phyloP scores from a whole-genome alignment of 2,797 vertebrate genomes.

The Coluber constrictor region DNA sequence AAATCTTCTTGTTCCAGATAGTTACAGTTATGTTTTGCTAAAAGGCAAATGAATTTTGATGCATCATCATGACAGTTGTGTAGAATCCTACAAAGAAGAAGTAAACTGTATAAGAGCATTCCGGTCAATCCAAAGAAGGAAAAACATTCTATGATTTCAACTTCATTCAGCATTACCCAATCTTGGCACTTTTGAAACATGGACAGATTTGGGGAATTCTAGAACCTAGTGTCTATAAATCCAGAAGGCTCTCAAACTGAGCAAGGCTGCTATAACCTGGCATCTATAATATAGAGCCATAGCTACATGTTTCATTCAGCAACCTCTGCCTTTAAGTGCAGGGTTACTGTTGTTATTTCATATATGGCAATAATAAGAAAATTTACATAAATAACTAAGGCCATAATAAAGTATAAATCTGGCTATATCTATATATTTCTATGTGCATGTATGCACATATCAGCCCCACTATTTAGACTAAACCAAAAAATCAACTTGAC shows the following conservation, averaged over 20 bases:
- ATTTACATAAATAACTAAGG: background rate
- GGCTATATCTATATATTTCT: background rate
- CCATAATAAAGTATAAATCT: background rate
- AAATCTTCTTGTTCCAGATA: slow-evolving; percentile 95
- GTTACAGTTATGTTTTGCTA: slow-evolving; percentile 86
- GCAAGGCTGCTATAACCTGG: background rate
- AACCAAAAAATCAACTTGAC: background rate
- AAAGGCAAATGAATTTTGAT: slow-evolving; percentile 87
- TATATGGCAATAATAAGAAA: background rate
- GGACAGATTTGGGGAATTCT: background rate
- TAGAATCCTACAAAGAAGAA: slow-evolving; percentile 75
- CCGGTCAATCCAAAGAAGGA: background rate
- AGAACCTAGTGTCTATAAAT: background rate
- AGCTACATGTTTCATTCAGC: background rate
- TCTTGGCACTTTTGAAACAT: background rate
- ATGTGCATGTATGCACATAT: background rate
- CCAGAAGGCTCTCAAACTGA: background rate
- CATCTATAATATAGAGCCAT: background rate
- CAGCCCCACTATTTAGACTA: background rate
- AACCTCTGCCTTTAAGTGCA: background rate
- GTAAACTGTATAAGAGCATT: slow-evolving; percentile 22
- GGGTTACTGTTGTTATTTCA: background rate
- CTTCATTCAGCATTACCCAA: background rate
- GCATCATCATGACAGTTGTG: slow-evolving; percentile 90
- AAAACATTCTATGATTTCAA: background rate